Conservation (phyloP, 2,113 vertebrate genomes). For the Protobothrops flavoviridis region DNA sequence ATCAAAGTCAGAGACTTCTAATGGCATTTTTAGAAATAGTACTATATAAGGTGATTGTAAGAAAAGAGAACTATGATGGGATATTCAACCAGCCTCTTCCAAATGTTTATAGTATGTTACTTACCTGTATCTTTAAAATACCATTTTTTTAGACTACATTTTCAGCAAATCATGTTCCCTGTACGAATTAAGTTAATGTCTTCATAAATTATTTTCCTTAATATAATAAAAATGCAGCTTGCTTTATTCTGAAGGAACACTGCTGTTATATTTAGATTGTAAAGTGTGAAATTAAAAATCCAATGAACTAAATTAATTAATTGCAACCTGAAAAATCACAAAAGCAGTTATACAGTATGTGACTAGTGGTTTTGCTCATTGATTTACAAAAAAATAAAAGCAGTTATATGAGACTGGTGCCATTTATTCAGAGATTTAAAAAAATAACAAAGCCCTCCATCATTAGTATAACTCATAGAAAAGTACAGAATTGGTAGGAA, state of each 20-base stretch:
- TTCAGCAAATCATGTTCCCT: slow-evolving; percentile 16
- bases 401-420: not conserved
- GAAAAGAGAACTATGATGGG: not conserved
- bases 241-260: slow-evolving; percentile 20
- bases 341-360: slow-evolving; percentile 19
- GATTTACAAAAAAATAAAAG: not conserved
- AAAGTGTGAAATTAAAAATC: not conserved
- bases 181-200: not conserved
- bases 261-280: not conserved
- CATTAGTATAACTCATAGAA: not conserved
- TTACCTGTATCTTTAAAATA: slow-evolving; percentile 1
- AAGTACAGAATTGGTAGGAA: not conserved
- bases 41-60: not conserved
- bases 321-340: slow-evolving; percentile 25
- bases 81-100: slow-evolving; percentile 6
- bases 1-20: not conserved
- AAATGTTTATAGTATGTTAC: not conserved
- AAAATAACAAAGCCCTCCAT: not conserved
- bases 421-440: slow-evolving; percentile 16
- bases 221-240: not conserved
- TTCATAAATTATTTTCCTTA: slow-evolving; percentile 9
- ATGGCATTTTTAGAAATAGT: not conserved
- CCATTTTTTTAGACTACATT: not conserved
- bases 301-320: not conserved
- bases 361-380: slow-evolving; percentile 1